Base-by-base conservation (phyloP, 2,113 vertebrate species). In the Henicopernis longicauda region DNA sequence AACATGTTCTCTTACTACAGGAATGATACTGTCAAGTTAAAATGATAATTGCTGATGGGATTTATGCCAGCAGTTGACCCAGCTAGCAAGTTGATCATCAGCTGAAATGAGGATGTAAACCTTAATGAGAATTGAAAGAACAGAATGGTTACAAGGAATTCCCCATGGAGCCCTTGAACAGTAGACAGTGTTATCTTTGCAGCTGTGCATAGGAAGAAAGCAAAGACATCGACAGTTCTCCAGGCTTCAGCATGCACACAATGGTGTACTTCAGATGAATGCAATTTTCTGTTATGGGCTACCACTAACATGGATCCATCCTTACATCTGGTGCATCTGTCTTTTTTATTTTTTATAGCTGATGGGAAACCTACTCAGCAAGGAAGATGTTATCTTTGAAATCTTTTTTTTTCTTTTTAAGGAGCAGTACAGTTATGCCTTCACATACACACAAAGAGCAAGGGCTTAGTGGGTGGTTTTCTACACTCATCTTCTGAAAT, bases 171-270 rank as follows among this genome's bases (percentile, higher is more conserved):
- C 36, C 42, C 70, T 93, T 80, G 70, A 94, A 95, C 89, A 93
- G 91, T 92, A 95, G 94, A 86, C 89, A 85, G 83, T 95, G 86
- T 97, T 96, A 95, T 96, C 96, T 95, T 96, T 95, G 94, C 97
- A 97, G 95, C 96, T 97, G 97, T 95, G 95, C 9, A 18, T 84
- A 91, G 83, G 94, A 97, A 94, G 86, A 92, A 95, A 96, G 82
- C 83, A 32, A 59, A 89, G 86, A 65, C 94, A 79, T 82, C 17
- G 9, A 82, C 89, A 87, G 82, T 76, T 86, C 90, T 84, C 49
- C 66, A 40, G 72, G 57, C 81, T 92, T 83, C 92, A 90, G 90
- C 36, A 4, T 44, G 44, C 73, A 80, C 86, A 96, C 95, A 96
- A 95, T 94, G 84, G 58, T 76, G 78, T 50, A 57, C 95, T 97